Evolutionary conservation across 2,797 vertebrate genomes (phyloP).

Genomic region (Hydrolagus colliei): DNA sequence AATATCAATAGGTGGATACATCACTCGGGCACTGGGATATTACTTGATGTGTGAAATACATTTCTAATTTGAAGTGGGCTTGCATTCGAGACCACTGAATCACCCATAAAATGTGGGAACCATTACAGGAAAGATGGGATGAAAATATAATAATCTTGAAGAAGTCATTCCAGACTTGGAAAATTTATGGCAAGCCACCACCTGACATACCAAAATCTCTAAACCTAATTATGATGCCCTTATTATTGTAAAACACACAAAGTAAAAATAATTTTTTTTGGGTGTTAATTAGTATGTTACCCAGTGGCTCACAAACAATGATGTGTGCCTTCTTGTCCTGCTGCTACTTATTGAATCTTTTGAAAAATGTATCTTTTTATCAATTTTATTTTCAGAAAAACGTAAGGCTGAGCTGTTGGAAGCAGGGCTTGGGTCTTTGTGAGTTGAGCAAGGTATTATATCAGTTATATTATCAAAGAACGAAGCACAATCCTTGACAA

Average conservation of each 20-base stretch:
- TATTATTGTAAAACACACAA: too few relatives aligned
- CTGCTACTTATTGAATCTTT: too few relatives aligned
- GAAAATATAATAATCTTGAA: not conserved
- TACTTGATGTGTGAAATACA: not conserved
- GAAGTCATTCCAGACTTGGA: not conserved
- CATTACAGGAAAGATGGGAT: not conserved
- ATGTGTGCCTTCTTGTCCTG: too few relatives aligned
- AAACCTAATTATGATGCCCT: not conserved
- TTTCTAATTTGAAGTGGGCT: not conserved
- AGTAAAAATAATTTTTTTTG: too few relatives aligned
- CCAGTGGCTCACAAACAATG: too few relatives aligned
- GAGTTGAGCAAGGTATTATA: slow-evolving; percentile 2
- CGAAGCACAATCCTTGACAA: slow-evolving; percentile 16
- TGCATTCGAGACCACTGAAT: not conserved
- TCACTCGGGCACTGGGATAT: not conserved
- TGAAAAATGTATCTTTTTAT: too few relatives aligned
- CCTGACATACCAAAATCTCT: not conserved
- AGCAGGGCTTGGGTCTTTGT: not conserved
- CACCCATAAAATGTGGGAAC: not conserved
- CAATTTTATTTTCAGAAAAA: not conserved
- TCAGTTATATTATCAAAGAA: slow-evolving; percentile 20
- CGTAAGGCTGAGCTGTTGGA: not conserved
- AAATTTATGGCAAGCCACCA: not conserved
- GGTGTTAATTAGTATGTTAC: too few relatives aligned
- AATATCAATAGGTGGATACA: not conserved